These are phyloP conservation scores for Acridotheres tristis DNA, from an alignment of 2,797 vertebrate genomes.

Conservation along the genomic window DNA sequence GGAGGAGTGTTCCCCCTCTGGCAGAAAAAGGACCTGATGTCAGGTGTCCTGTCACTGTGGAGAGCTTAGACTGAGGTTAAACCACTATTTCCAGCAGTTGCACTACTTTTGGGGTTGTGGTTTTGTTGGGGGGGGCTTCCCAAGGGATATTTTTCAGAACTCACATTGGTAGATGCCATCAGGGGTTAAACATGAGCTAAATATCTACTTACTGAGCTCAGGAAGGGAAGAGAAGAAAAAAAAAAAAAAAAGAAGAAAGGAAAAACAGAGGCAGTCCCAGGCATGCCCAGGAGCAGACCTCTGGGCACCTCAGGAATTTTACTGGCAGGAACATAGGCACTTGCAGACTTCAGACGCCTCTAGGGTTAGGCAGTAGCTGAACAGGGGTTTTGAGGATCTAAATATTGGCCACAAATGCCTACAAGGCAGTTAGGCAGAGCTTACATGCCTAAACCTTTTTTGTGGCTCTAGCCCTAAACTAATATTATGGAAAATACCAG, in stretches of 20 bases:
- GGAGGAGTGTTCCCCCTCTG: neutral
- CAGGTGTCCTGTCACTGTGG: neutral
- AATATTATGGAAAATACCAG: conserved; percentile 72
- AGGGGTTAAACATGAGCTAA: neutral
- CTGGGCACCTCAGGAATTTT: conserved; percentile 62
- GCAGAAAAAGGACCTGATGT: neutral
- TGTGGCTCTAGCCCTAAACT: conserved; percentile 67
- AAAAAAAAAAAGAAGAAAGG: neutral
- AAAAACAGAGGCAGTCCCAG: conserved; percentile 19
- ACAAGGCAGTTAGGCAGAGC: conserved; percentile 50
- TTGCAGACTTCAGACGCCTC: conserved; percentile 68
- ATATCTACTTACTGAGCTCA: neutral
- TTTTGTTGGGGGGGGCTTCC: neutral
- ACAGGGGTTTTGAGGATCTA: conserved; percentile 59
- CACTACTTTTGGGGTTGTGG: neutral
- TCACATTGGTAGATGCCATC: neutral
- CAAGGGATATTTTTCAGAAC: neutral
- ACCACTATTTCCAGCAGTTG: neutral
- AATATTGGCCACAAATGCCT: conserved; percentile 53
- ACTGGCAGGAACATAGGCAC: conserved; percentile 32
- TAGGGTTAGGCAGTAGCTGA: conserved; percentile 67
- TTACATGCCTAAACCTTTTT: conserved; percentile 65
- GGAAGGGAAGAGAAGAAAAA: neutral
- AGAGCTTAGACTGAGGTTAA: neutral
- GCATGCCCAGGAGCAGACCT: conserved; percentile 64